Conservation (phyloP, 2,888 invertebrate genomes). For the Hyppa rectilinea region DNA sequence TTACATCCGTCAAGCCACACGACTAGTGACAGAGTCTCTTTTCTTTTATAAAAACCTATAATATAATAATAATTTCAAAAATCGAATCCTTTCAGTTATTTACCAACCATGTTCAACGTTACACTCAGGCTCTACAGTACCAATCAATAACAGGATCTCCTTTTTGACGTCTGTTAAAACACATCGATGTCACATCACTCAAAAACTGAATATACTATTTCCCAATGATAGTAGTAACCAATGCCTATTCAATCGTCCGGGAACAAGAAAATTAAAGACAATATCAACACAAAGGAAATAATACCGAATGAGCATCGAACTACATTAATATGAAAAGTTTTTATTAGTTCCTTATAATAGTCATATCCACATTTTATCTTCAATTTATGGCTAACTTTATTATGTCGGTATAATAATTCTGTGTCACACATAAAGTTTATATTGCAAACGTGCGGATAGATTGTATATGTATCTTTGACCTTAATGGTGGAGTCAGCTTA, state of each 20-base stretch:
- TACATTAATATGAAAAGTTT: slow-evolving; percentile 60
- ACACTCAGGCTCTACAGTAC: too few relatives aligned
- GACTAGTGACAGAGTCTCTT: too few relatives aligned
- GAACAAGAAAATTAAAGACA: slow-evolving; percentile 8
- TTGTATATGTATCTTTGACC: slow-evolving; percentile 21
- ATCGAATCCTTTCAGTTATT: too few relatives aligned
- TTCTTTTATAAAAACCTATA: too few relatives aligned
- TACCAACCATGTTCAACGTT: too few relatives aligned
- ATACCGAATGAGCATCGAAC: slow-evolving; percentile 30
- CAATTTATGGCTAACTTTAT: slow-evolving; percentile 62
- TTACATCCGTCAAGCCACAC: too few relatives aligned
- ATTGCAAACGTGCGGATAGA: slow-evolving; percentile 25
- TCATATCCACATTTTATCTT: slow-evolving; percentile 58
- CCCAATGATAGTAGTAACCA: background rate
- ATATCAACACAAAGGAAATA: background rate
- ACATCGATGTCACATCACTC: background rate
- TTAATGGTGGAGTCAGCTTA: background rate
- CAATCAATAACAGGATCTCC: too few relatives aligned
- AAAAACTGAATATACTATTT: background rate
- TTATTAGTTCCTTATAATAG: slow-evolving; percentile 59
- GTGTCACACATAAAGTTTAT: slow-evolving; percentile 38
- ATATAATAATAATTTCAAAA: too few relatives aligned
- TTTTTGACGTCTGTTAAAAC: background rate
- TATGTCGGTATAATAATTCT: slow-evolving; percentile 50
- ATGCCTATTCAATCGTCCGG: too few relatives aligned